Percentiles rank a stretch among this genome's conserved stretches.
phyloP scores from a whole-genome alignment of 2,888 invertebrate genomes.

The Drosophila affinis region DNA sequence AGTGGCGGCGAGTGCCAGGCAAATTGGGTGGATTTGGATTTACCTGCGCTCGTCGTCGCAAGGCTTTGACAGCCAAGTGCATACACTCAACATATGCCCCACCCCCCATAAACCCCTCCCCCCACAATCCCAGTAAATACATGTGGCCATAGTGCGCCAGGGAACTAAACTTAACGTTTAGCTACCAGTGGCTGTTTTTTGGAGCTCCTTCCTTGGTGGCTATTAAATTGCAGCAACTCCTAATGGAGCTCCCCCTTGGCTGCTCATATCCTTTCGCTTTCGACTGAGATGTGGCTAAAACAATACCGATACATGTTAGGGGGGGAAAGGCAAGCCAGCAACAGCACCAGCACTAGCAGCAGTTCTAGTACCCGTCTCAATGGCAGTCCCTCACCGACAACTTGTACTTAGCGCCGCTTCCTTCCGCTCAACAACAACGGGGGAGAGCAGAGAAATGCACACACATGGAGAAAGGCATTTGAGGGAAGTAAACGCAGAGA shows the following conservation, averaged over 20 bases:
- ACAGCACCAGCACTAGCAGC: neutral
- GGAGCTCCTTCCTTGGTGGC: constrained; percentile 59
- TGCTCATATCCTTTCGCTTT: constrained; percentile 52
- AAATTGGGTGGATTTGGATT: constrained; percentile 70
- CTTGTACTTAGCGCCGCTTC: constrained; percentile 74
- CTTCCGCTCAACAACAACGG: constrained; percentile 65
- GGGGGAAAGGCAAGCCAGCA: constrained; percentile 8
- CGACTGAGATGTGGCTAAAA: constrained; percentile 41
- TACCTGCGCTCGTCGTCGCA: constrained; percentile 32
- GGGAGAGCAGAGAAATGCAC: constrained; percentile 1
- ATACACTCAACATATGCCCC: constrained; percentile 1
- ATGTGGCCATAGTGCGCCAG: constrained; percentile 41
- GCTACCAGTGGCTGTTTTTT: constrained; percentile 33
- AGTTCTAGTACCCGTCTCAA: constrained; percentile 26
- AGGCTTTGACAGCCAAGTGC: constrained; percentile 45
- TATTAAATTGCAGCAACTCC: constrained; percentile 63
- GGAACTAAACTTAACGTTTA: constrained; percentile 62
- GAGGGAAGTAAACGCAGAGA: constrained; percentile 2
- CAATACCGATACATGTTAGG: constrained; percentile 56
- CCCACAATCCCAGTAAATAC: constrained; percentile 2
- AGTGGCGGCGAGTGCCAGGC: constrained; percentile 63
- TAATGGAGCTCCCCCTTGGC: constrained; percentile 31
- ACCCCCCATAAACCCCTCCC: neutral
- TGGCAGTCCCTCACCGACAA: constrained; percentile 48
- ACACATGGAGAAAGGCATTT: neutral